These are phyloP conservation scores for Aphidius ervi DNA, from an alignment of 1,140 invertebrate genomes.

Conservation along the genomic window DNA sequence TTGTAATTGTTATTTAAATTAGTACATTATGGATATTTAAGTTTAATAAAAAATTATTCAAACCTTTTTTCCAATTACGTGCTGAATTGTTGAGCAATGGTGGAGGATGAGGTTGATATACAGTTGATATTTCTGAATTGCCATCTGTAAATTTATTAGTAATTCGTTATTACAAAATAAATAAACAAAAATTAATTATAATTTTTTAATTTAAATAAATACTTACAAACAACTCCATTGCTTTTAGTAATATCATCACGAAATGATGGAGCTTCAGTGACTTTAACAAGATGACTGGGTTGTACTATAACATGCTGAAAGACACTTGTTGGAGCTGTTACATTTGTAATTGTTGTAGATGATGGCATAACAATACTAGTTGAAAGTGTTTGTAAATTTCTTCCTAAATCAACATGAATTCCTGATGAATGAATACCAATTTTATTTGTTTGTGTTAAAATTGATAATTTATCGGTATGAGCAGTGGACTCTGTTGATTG, in stretches of 20 bases:
- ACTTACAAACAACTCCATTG: slow-evolving; percentile 49
- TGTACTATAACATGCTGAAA: slow-evolving; percentile 70
- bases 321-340: slow-evolving; percentile 48
- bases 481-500: slow-evolving; percentile 32
- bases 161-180: slow-evolving; percentile 40
- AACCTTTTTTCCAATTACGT: slow-evolving; percentile 53
- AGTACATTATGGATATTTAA: too few relatives aligned
- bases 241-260: slow-evolving; percentile 43
- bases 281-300: slow-evolving; percentile 66
- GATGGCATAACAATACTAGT: slow-evolving; percentile 44
- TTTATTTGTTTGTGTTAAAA: slow-evolving; percentile 42
- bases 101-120: slow-evolving; percentile 48
- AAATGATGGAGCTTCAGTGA: slow-evolving; percentile 46
- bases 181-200: too few relatives aligned
- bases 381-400: slow-evolving; percentile 31
- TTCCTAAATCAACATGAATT: slow-evolving; percentile 35
- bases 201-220: slow-evolving; percentile 12
- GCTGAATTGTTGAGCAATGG: slow-evolving; percentile 46
- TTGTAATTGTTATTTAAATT: too few relatives aligned
- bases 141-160: slow-evolving; percentile 51
- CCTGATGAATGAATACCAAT: slow-evolving; percentile 34
- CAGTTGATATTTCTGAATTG: slow-evolving; percentile 47
- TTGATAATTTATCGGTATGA: slow-evolving; percentile 43
- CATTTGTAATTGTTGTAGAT: slow-evolving; percentile 41
- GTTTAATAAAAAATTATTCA: slow-evolving; percentile 26